Base-by-base conservation (phyloP, 2,113 vertebrate genomes). In the Psittacula cyanocephala region DNA sequence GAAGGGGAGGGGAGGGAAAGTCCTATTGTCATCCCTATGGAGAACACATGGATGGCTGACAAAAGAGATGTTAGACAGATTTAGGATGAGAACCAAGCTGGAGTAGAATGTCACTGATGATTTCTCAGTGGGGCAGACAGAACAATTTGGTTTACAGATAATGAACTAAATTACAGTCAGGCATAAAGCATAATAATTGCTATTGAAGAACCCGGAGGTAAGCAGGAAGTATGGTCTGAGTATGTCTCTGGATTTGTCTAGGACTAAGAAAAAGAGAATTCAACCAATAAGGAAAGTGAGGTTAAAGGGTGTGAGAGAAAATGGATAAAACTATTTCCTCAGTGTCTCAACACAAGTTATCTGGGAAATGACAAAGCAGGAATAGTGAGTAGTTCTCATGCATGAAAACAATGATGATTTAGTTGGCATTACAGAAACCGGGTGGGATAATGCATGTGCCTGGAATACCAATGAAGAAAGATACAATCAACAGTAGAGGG, bases 351-450 rank as follows among this genome's bases (percentile, higher is more conserved):
- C 27, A 52, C 19, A 83, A 79, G 82, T 84, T 93, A 93, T 76
- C 62, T 47, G 39, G 46, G 60, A 91, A 95, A 87, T 88, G 75
- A 95, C 69, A 88, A 89, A 95, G 57, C 80, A 85, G 53, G 88
- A 97, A 86, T 67, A 81, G 43, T 52, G 41, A 80, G 64, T 57
- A 33, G 46, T 78, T 93, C 57, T 95, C 59, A 83, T 91, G 93
- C 86, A 92, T 97, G 94, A 96, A 93, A 96, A 93, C 86, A 93
- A 88, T 83, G 87, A 91, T 89, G 75, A 92, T 94, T 95, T 94
- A 93, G 80, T 39, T 89, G 88, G 75, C 50, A 74, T 94, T 95
- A 78, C 57, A 92, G 81, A 95, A 93, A 91, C 35, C 0, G 22
- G 43, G 72, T 90, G 85, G 92, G 86, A 86, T 93, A 94, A 94